phyloP scores from a whole-genome alignment of 2,888 invertebrate species.

The Amphipyra berbera region DNA sequence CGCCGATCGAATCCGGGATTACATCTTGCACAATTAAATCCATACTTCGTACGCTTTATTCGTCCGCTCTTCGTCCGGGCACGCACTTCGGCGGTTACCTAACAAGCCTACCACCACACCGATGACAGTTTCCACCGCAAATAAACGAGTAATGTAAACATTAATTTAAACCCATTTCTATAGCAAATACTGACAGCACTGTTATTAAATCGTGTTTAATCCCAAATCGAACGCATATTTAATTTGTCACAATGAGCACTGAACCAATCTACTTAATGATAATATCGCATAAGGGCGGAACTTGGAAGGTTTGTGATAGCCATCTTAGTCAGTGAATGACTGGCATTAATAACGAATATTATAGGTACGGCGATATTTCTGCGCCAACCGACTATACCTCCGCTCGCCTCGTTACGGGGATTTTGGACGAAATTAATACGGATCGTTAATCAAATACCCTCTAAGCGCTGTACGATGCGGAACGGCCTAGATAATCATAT shows the following conservation, averaged over 20 bases:
- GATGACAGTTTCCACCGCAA: slow-evolving; percentile 39
- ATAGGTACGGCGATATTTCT: slow-evolving; percentile 69
- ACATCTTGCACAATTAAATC: slow-evolving; percentile 61
- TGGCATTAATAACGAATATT: slow-evolving; percentile 74
- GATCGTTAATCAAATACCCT: slow-evolving; percentile 83
- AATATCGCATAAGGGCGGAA: slow-evolving; percentile 40
- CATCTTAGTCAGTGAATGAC: slow-evolving; percentile 65
- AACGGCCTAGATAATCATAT: slow-evolving; percentile 69
- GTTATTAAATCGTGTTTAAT: slow-evolving; percentile 41
- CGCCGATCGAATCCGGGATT: slow-evolving; percentile 59
- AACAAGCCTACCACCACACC: slow-evolving; percentile 36
- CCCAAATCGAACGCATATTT: slow-evolving; percentile 39
- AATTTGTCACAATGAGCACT: slow-evolving; percentile 29
- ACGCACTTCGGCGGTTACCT: slow-evolving; percentile 51
- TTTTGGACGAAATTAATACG: slow-evolving; percentile 82
- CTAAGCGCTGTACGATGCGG: slow-evolving; percentile 72
- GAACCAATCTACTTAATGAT: slow-evolving; percentile 47
- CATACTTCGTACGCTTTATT: slow-evolving; percentile 39
- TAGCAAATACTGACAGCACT: slow-evolving; percentile 35
- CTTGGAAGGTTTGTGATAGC: slow-evolving; percentile 55
- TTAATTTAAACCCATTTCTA: slow-evolving; percentile 43
- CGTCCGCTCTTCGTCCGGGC: slow-evolving; percentile 31
- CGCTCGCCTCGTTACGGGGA: slow-evolving; percentile 75
- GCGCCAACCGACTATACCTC: slow-evolving; percentile 62
- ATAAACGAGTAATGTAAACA: slow-evolving; percentile 53